A percentile compares a stretch with the other conserved stretches of the same genome.
Evolutionary conservation across 2,113 vertebrate genomes (phyloP).

Genomic region (Butorides virescens): DNA sequence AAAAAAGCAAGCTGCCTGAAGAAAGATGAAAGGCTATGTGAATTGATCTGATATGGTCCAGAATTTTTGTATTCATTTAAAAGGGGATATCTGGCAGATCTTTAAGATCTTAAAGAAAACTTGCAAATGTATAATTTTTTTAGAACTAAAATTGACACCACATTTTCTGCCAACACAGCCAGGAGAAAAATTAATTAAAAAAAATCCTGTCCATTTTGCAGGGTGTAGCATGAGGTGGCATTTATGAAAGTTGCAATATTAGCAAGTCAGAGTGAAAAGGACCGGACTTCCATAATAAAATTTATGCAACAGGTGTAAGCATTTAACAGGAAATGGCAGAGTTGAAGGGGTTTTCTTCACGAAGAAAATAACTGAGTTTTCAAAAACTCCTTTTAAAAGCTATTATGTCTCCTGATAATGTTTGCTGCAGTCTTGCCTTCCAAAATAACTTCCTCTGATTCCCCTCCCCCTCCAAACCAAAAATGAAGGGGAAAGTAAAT

Average conservation of each 20-base stretch:
- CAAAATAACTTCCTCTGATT: not conserved
- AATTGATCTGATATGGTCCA: not conserved
- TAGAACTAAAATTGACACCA: not conserved
- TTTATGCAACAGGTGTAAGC: not conserved
- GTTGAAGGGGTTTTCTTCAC: not conserved
- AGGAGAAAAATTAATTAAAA: not conserved
- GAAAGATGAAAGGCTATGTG: not conserved
- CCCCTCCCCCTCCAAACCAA: not conserved
- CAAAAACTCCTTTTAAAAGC: not conserved
- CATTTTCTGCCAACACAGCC: not conserved
- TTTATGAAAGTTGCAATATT: not conserved
- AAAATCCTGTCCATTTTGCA: not conserved
- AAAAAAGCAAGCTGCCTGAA: not conserved
- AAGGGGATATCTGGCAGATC: not conserved
- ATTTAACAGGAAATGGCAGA: not conserved
- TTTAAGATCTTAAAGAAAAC: not conserved
- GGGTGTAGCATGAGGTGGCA: not conserved
- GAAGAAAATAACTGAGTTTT: not conserved
- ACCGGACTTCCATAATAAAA: not conserved
- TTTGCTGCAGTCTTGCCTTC: not conserved
- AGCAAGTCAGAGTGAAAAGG: not conserved
- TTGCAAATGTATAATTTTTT: not conserved
- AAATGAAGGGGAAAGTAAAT: not conserved
- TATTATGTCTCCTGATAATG: not conserved
- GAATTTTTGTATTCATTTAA: not conserved